phyloP scores from a whole-genome alignment of 1,140 invertebrate genomes.

The Aphaenogaster rudis region DNA sequence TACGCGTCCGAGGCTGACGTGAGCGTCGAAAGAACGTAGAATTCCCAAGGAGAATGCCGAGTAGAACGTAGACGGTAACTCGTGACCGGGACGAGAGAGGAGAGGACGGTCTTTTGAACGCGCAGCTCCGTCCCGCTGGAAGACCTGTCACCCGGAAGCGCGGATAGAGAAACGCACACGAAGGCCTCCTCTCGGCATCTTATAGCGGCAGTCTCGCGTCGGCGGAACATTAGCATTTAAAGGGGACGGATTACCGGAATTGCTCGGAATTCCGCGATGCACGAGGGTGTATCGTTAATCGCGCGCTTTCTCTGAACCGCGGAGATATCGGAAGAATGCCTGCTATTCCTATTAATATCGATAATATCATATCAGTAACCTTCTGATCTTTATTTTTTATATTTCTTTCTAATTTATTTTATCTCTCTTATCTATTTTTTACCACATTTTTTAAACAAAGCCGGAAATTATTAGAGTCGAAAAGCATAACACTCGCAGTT shows the following conservation, averaged over 20 bases:
- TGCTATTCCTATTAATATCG: constrained; percentile 6
- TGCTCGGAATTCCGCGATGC: constrained; percentile 14
- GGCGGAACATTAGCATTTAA: constrained; percentile 58
- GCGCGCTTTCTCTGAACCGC: constrained; percentile 20
- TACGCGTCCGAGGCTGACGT: constrained; percentile 36
- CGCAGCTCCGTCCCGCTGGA: constrained; percentile 30
- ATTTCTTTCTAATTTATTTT: not conserved
- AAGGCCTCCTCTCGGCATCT: constrained; percentile 29
- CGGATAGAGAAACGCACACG: constrained; percentile 59
- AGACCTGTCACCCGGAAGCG: constrained; percentile 61
- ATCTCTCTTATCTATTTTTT: not conserved
- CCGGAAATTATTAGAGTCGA: not conserved
- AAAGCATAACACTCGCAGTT: not conserved
- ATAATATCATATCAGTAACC: not conserved
- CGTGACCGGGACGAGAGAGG: constrained; percentile 32
- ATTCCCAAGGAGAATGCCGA: constrained; percentile 59
- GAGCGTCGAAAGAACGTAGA: constrained; percentile 56
- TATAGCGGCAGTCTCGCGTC: constrained; percentile 20
- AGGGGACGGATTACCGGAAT: constrained; percentile 52
- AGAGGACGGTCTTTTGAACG: constrained; percentile 52
- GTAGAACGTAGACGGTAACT: constrained; percentile 11
- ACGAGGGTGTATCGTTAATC: constrained; percentile 14
- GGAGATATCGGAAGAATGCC: constrained; percentile 8
- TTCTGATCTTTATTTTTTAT: not conserved
- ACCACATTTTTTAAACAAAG: not conserved